Conservation (phyloP, 2,888 invertebrate species). For the Seira sanloemensis region DNA sequence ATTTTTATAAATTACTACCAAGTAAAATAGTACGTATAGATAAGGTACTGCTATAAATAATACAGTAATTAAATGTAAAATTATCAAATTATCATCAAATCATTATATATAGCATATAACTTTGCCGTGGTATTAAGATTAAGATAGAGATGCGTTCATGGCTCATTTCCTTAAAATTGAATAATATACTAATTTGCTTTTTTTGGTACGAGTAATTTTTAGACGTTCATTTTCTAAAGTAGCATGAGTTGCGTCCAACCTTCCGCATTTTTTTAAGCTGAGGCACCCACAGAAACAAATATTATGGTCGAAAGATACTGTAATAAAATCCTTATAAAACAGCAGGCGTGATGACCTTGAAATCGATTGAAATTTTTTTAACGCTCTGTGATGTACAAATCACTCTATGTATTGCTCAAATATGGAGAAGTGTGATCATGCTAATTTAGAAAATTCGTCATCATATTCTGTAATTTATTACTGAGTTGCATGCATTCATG, state of each 20-base stretch:
- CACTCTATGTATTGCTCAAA: too few species aligned
- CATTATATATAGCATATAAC: neutral
- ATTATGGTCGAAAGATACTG: neutral
- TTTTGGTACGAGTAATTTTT: slow-evolving; percentile 9
- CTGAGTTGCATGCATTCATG: neutral
- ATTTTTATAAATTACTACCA: slow-evolving; percentile 15
- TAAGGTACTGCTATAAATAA: slow-evolving; percentile 16
- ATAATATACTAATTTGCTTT: slow-evolving; percentile 1
- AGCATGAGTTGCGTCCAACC: neutral
- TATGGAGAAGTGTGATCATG: too few species aligned
- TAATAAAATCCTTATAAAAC: neutral
- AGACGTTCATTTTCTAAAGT: neutral
- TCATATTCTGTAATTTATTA: neutral
- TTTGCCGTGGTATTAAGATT: slow-evolving; percentile 5
- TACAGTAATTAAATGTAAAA: neutral
- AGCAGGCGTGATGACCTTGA: too few species aligned
- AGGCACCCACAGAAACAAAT: too few species aligned
- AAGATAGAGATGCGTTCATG: slow-evolving; percentile 7
- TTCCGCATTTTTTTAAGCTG: too few species aligned
- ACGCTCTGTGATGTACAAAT: too few species aligned
- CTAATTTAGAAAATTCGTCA: neutral
- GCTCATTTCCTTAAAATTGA: neutral
- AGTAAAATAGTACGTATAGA: neutral
- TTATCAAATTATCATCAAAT: slow-evolving; percentile 6
- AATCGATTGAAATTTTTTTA: too few species aligned